Percentiles rank a stretch among this genome's conserved stretches.
Evolutionary conservation across 2,888 invertebrate species (phyloP).

Genomic region (Mactromeris polynyma): DNA sequence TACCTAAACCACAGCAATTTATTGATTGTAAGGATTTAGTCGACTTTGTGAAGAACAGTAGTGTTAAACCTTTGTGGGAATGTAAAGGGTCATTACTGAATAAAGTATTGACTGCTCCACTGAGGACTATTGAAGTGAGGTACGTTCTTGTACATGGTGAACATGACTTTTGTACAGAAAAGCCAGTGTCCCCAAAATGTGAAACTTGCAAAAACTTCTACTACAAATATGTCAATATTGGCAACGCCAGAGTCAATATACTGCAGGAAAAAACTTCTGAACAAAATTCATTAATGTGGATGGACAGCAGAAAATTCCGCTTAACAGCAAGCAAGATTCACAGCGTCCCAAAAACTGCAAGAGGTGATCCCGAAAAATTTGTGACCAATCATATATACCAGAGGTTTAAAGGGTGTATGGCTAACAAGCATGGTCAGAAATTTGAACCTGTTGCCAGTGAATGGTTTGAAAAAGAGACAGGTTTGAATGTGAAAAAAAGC

Average conservation of each 20-base stretch:
- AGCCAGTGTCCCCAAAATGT: background rate
- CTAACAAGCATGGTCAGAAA: conserved; percentile 39
- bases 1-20: conserved; percentile 19
- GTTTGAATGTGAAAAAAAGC: background rate
- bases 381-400: conserved; percentile 35
- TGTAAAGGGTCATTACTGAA: conserved; percentile 41
- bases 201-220: conserved; percentile 25
- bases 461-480: conserved; percentile 31
- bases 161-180: conserved; percentile 10
- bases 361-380: conserved; percentile 42
- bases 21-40: conserved; percentile 24
- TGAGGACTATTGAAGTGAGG: background rate
- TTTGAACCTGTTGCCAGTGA: conserved; percentile 37
- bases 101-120: conserved; percentile 37
- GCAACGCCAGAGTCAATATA: background rate
- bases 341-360: conserved; percentile 38
- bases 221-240: conserved; percentile 23
- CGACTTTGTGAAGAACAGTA: background rate
- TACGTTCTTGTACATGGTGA: background rate
- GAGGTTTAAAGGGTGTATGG: conserved; percentile 41
- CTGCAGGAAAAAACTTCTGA: conserved; percentile 1
- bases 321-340: conserved; percentile 31
- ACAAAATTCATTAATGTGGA: conserved; percentile 38
- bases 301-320: conserved; percentile 35
- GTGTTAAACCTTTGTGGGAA: conserved; percentile 19